Conservation (phyloP, 2,888 invertebrate genomes). For the Aspidiotus destructor region DNA sequence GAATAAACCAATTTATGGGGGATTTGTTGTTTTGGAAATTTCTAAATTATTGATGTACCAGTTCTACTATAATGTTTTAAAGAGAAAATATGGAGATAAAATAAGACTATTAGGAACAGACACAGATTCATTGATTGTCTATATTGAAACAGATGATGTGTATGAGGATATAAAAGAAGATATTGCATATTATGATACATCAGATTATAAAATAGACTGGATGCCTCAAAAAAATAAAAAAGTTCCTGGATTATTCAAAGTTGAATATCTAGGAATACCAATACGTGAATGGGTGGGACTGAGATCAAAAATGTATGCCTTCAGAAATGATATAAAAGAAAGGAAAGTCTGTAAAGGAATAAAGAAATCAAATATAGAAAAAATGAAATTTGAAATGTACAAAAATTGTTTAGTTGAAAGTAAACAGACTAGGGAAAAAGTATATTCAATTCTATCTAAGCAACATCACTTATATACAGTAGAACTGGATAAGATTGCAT, state of each 20-base stretch:
- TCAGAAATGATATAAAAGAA: constrained; percentile 18
- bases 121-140: constrained; percentile 12
- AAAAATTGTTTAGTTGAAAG: constrained; percentile 8
- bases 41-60: constrained; percentile 15
- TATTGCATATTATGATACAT: constrained; percentile 20
- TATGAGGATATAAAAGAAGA: constrained; percentile 13
- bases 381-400: too few relatives aligned
- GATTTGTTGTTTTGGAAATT: constrained; percentile 6
- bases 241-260: constrained; percentile 20
- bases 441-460: constrained; percentile 12
- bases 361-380: constrained; percentile 7
- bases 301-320: constrained; percentile 18
- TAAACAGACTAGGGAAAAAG: constrained; percentile 11
- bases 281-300: constrained; percentile 4
- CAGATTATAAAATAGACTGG: constrained; percentile 19
- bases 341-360: constrained; percentile 14
- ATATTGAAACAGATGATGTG: constrained; percentile 9
- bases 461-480: constrained; percentile 12
- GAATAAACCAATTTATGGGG: constrained; percentile 16
- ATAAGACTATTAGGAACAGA: constrained; percentile 22
- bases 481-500: constrained; percentile 13
- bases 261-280: constrained; percentile 19
- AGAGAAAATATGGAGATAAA: constrained; percentile 14
- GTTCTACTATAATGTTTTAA: constrained; percentile 6
- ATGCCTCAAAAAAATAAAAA: constrained; percentile 15